Base-by-base conservation (phyloP, 1,140 invertebrate species). In the Camponotus vicinus region DNA sequence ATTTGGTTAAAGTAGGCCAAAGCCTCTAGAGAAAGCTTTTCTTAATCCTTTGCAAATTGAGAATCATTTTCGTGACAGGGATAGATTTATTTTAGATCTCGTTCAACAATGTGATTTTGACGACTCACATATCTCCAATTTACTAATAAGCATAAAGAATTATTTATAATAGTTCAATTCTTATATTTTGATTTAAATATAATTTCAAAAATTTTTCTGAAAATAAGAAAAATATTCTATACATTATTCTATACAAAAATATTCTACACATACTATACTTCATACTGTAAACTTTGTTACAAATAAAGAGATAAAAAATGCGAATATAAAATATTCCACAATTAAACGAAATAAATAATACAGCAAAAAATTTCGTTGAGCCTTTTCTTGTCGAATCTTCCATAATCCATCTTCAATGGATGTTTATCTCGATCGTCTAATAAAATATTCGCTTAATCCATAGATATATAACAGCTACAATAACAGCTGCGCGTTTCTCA, bases 391-490 rank as follows among this genome's bases (percentile, higher is more conserved):
- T 49, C 40, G 11, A 61, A 45, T 1, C 4, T 80, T 27, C 2
- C 9, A 37, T 37, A 73, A 61, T 83, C 55, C 45, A 71, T 37
- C 32, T 34, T 42, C 55, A 37, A 18, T 5, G 49, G n/a, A 45
- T n/a, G 27, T 63, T 73, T 83, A 63, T 61, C 34, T 73, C 11
- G 11, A 9, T 18, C 27, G 27, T 27, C 11, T 83, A 63, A 83
- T 83, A 83, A 83, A 83, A 83, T 75, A 63, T 61, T 18, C 40
- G 40, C 55, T 49, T 83, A 73, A 83, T 75, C 79, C 69, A 13
- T 32, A 21, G 32, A 83, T 73, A 83, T 73, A 83, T 61, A 73
- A 73, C n/a, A n/a, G n/a, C 52, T 61, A 75, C 55, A 83, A 83
- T 83, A 57, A 59, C 59, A 61, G 21, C 76, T 37, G 57, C 18